Evolutionary conservation across 2,113 vertebrate genomes (phyloP), one percentile per base, ranked within the genome.

Genomic region (Notechis scutatus): DNA sequence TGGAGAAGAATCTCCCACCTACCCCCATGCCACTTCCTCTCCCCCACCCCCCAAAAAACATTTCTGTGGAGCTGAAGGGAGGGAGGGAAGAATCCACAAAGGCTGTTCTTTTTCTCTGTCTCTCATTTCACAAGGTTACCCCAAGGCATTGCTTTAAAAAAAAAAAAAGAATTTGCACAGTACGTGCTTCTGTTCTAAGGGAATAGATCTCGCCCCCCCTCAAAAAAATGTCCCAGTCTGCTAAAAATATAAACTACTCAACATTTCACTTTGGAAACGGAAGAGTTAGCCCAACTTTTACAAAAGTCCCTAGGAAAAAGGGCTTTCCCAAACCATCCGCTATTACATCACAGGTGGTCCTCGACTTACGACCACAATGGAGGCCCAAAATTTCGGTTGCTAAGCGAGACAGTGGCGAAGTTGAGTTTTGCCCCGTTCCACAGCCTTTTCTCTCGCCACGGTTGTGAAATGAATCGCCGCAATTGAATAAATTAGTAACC

Each of bases 51-150:
- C 24, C 3, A 10, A 56, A 57, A 21, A 59, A 24, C 15, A 23
- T 11, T 26, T 34, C 29, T 18, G 50, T 47, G 29, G 47, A 54
- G 54, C 14, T 29, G 57, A 74, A 50, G 8, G 47, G 47, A 74
- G 23, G 23, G 11, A 42, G 23, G n/a, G 86, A 88, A n/a, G n/a
- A 55, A 92, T 23, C 5, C 10, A 52, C 29, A 61, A 56, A 88
- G 47, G n/a, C 47, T 54, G 57, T 69, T 88, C 91, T n/a, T 57
- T 74, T 92, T 74, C 54, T 45, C 3, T 5, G 14, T 88, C 34
- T 88, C 88, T 88, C 87, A 89, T 89, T 92, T 92, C 91, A 88
- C 91, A 88, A 92, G 61, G 87, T 88, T 88, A 69, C 59, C 86
- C 91, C 85, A 14, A 87, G 21, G 91, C 26, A 1, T 4, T 81